Base-by-base conservation (phyloP, 1,140 invertebrate genomes). In the Macrostomum lignano region DNA sequence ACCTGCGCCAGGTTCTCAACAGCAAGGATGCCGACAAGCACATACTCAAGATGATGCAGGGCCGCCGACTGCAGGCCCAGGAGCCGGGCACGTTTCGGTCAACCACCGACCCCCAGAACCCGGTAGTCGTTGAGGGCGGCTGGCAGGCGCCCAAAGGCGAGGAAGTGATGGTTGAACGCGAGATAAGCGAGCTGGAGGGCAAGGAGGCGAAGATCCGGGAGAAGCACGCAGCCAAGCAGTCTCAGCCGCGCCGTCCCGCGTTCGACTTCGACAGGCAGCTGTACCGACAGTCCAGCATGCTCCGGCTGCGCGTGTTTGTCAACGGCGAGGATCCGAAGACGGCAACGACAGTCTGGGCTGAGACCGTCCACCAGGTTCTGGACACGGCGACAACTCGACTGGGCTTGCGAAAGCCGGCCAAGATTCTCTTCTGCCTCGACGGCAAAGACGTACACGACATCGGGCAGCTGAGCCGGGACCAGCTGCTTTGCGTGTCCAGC, bases 1-100 rank as follows among this genome's bases (percentile, higher is more conserved):
- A n/a, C n/a, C n/a, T n/a, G n/a, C n/a, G n/a, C n/a, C n/a, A n/a
- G n/a, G n/a, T n/a, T n/a, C n/a, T n/a, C n/a, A n/a, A n/a, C n/a
- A n/a, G n/a, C n/a, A n/a, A n/a, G n/a, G n/a, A n/a, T n/a, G n/a
- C n/a, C n/a, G n/a, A 58, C 39, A 55, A 56, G 40, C 53, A 56
- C 36, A 40, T 51, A 5, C 43, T 58, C 9, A 36, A 54, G 22
- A 47, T 49, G 39, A 52, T 58, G 51, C 50, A 52, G 42, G 55
- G 46, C 29, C 40, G 52, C 6, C 38, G 53, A 29, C 37, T 48
- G 3, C 45, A 51, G 11, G 44, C 46, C 29, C 37, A 44, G 42
- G 44, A 43, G 10, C 51, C 53, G n/a, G 52, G 51, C 3, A 40
- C 45, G 21, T 51, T 48, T 35, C 36, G 41, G 14, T 35, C 46